Base-by-base conservation (phyloP, 2,113 vertebrate species). In the Labrus mixtus region DNA sequence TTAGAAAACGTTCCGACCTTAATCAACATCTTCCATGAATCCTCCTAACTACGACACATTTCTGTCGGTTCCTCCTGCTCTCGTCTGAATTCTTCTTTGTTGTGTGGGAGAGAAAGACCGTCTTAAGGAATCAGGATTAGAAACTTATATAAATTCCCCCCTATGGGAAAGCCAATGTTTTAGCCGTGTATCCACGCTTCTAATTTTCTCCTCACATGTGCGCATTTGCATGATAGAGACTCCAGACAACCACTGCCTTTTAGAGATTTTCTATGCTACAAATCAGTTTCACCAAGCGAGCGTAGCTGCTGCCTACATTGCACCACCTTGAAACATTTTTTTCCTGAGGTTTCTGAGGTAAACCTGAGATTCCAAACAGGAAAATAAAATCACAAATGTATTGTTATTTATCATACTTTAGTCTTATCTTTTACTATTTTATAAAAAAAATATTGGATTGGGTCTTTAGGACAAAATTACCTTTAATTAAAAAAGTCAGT, bases 51-150 rank as follows among this genome's bases (percentile, higher is more conserved):
- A 10, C 10, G 4, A 33, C n/a, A 54, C 33, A 8, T 68, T 29
- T 7, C 23, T 66, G n/a, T 41, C 48, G 5, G 7, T 7, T 57
- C 50, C 10, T n/a, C 39, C 29, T 17, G 6, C 25, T 17, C 15
- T 1, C 6, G 46, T 48, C 46, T 48, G 12, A 29, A 39, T 43
- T 61, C 20, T 29, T 63, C 10, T 19, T 25, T 29, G 23, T 29
- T 10, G 19, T 51, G 48, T 51, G 2, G 19, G 19, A 51, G 8
- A 51, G 48, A 20, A 51, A 20, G 2, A 8, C 25, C n/a, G 43
- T 25, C 33, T 67, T 67, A 9, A 29, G 36, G 25, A 33, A 60
- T 36, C 46, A 76, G 48, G 37, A 54, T 76, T 67, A 60, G 3
- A 53, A 41, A 43, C 6, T 0, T 10, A 73, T 46, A 17, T 20